These are phyloP conservation scores for Apus apus DNA, from an alignment of 2,113 vertebrate genomes.

Conservation along the genomic window DNA sequence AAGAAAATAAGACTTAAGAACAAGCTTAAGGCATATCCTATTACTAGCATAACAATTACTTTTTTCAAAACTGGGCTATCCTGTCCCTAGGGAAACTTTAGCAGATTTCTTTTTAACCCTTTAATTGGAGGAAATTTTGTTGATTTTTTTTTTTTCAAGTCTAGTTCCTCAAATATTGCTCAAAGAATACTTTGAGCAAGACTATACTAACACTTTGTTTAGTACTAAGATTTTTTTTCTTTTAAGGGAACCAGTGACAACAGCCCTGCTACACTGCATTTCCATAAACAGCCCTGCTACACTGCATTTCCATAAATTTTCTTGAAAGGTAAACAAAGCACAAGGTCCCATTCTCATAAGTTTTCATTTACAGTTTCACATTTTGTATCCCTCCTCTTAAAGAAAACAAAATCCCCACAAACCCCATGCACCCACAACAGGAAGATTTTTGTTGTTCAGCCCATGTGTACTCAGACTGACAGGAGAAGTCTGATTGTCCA, in stretches of 20 bases:
- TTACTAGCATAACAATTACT: conserved; percentile 88
- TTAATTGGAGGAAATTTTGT: not conserved
- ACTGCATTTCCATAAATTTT: not conserved
- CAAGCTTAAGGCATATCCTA: conserved; percentile 82
- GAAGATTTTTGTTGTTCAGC: not conserved
- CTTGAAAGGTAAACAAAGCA: not conserved
- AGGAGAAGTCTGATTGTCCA: not conserved
- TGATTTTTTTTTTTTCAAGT: not conserved
- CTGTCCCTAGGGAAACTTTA: conserved; percentile 67
- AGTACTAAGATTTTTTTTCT: not conserved
- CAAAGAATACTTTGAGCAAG: not conserved
- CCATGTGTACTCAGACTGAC: not conserved
- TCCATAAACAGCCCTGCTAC: not conserved
- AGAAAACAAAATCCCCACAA: not conserved
- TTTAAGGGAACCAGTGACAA: not conserved
- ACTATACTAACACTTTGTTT: not conserved
- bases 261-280: not conserved
- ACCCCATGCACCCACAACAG: not conserved
- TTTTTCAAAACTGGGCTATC: conserved; percentile 77
- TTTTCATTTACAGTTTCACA: not conserved
- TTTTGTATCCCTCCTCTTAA: not conserved
- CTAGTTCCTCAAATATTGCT: not conserved
- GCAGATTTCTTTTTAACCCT: conserved; percentile 65
- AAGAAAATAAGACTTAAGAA: conserved; percentile 62
- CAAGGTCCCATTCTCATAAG: not conserved